Evolutionary conservation across 2,888 invertebrate species (phyloP).

Genomic region (Apamea anceps): DNA sequence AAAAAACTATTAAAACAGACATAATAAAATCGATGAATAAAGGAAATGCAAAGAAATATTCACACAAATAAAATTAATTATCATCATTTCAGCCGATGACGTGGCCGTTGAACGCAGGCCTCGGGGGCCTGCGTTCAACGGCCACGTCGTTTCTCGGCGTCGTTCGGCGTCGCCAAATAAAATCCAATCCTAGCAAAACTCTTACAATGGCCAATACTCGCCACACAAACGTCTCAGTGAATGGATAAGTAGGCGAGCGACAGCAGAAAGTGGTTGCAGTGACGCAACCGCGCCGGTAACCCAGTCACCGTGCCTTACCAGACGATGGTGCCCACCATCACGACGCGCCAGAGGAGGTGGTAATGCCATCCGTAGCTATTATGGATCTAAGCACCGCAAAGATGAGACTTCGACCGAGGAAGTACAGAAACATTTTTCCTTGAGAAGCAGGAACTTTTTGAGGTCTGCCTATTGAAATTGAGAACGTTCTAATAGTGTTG

Average conservation of each 20-base stretch:
- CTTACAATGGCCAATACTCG: slow-evolving; percentile 80
- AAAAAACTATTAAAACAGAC: neutral
- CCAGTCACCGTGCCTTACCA: slow-evolving; percentile 83
- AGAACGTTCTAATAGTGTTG: neutral
- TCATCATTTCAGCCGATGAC: neutral
- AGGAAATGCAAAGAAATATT: neutral
- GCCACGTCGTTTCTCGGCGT: too few species aligned
- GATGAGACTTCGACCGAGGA: neutral
- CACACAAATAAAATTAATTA: neutral
- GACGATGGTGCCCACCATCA: slow-evolving; percentile 68
- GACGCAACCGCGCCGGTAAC: slow-evolving; percentile 89
- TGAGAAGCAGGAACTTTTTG: neutral
- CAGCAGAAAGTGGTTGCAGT: slow-evolving; percentile 88
- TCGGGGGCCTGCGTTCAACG: too few species aligned
- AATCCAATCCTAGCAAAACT: neutral
- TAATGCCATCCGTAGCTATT: slow-evolving; percentile 20
- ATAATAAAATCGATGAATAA: neutral
- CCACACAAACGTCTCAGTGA: slow-evolving; percentile 84
- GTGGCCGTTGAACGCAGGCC: too few species aligned
- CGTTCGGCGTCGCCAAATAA: neutral
- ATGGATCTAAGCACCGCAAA: neutral
- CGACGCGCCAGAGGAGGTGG: slow-evolving; percentile 26
- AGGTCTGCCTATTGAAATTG: neutral
- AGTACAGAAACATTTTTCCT: neutral
- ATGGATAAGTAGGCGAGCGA: slow-evolving; percentile 89